Evolutionary conservation across 2,888 invertebrate genomes (phyloP).

Genomic region (Osedax fenrisi): DNA sequence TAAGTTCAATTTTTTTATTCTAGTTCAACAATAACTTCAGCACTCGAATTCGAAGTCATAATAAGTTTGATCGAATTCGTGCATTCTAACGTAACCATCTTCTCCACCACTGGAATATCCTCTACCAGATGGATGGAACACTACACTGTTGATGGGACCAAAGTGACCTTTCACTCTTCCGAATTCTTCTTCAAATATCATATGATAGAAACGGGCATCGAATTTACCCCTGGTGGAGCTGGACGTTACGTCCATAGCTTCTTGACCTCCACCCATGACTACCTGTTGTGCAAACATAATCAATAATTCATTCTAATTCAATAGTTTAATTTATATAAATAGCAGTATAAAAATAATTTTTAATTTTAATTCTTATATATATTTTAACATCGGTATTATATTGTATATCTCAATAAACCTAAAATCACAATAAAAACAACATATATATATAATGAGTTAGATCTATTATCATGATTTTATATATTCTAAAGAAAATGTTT

Average conservation of each 20-base stretch:
- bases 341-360: not conserved
- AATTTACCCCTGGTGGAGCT: slow-evolving; percentile 67
- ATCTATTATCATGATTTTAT: too few species aligned
- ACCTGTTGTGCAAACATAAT: slow-evolving; percentile 54
- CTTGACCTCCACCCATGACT: slow-evolving; percentile 94
- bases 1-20: too few species aligned
- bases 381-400: not conserved
- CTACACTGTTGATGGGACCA: slow-evolving; percentile 94
- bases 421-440: too few species aligned
- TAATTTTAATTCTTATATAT: not conserved
- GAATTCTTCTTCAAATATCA: slow-evolving; percentile 91
- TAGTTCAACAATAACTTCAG: too few species aligned
- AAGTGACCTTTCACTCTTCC: slow-evolving; percentile 97
- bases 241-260: slow-evolving; percentile 81
- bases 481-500: too few species aligned
- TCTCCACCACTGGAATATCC: slow-evolving; percentile 91
- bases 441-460: too few species aligned
- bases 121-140: slow-evolving; percentile 93
- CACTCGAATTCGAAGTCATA: slow-evolving; percentile 87
- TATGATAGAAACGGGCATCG: slow-evolving; percentile 82
- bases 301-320: too few species aligned
- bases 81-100: slow-evolving; percentile 91
- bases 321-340: not conserved
- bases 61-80: slow-evolving; percentile 87
- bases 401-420: not conserved